A percentile compares a stretch with the other conserved stretches of the same genome.
Evolutionary conservation across 1,140 invertebrate species (phyloP).

Genomic region (Hydropsyche tenuis): DNA sequence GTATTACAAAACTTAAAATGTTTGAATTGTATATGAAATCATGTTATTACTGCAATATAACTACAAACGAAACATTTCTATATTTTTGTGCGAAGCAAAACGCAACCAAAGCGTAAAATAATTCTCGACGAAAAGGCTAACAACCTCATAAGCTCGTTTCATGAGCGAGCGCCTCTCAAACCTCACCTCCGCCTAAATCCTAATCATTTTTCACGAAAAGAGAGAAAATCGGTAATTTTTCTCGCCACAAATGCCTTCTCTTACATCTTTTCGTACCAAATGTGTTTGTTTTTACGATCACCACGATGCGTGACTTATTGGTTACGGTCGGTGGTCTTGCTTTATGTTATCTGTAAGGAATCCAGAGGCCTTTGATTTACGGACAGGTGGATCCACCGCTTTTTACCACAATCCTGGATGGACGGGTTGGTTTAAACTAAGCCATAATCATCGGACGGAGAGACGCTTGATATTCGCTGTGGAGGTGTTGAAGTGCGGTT

Average conservation of each 20-base stretch:
- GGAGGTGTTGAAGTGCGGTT: too few species aligned
- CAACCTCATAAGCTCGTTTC: background rate
- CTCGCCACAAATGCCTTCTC: too few species aligned
- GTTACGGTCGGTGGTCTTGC: slow-evolving; percentile 37
- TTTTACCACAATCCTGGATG: slow-evolving; percentile 24
- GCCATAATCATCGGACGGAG: too few species aligned
- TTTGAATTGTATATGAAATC: too few species aligned
- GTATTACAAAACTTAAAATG: too few species aligned
- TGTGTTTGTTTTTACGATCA: slow-evolving; percentile 34
- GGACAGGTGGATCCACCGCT: slow-evolving; percentile 39
- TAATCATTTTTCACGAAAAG: too few species aligned
- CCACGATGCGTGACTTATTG: slow-evolving; percentile 48
- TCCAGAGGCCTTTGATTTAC: slow-evolving; percentile 37
- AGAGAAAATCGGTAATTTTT: too few species aligned
- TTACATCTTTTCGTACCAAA: too few species aligned
- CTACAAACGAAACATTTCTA: too few species aligned
- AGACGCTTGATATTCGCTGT: too few species aligned
- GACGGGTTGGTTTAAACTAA: background rate
- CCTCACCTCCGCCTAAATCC: too few species aligned
- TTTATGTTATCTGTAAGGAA: slow-evolving; percentile 37
- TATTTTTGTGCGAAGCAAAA: background rate
- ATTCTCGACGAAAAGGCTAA: slow-evolving; percentile 4
- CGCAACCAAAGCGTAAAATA: slow-evolving; percentile 14
- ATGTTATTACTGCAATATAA: too few species aligned
- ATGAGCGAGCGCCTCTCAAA: background rate